Percentiles rank a stretch among this genome's conserved stretches.
Evolutionary conservation across 2,888 invertebrate species (phyloP).

Genomic region (Synanthedon myopaeformis): DNA sequence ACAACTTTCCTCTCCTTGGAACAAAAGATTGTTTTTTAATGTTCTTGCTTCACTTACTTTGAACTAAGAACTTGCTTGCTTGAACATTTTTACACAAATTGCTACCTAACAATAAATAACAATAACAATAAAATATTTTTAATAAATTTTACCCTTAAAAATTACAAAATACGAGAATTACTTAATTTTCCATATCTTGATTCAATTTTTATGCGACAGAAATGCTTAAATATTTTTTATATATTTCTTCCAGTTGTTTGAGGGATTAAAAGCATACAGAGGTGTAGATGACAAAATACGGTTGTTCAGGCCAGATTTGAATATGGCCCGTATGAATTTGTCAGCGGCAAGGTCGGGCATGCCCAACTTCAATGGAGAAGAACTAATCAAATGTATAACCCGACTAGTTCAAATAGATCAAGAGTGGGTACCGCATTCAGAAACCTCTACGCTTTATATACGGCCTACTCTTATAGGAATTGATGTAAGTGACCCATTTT

Average conservation of each 20-base stretch:
- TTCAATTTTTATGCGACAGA: too few species aligned
- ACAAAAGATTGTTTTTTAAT: too few species aligned
- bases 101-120: too few species aligned
- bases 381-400: conserved; percentile 86
- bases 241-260: conserved; percentile 81
- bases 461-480: conserved; percentile 96
- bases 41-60: too few species aligned
- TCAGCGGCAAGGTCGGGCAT: conserved; percentile 88
- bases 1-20: too few species aligned
- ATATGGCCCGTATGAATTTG: conserved; percentile 92
- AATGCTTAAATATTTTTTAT: neutral
- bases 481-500: conserved; percentile 78
- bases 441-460: conserved; percentile 92
- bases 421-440: conserved; percentile 97
- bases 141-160: too few species aligned
- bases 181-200: too few species aligned
- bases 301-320: conserved; percentile 94
- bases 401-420: conserved; percentile 91
- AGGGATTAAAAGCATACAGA: conserved; percentile 97
- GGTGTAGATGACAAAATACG: conserved; percentile 93
- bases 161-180: too few species aligned
- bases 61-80: too few species aligned
- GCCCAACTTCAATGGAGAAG: conserved; percentile 88
- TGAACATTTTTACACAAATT: too few species aligned
- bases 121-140: too few species aligned